Evolutionary conservation across 2,797 vertebrate species (phyloP).

Genomic region (Labroides dimidiatus): DNA sequence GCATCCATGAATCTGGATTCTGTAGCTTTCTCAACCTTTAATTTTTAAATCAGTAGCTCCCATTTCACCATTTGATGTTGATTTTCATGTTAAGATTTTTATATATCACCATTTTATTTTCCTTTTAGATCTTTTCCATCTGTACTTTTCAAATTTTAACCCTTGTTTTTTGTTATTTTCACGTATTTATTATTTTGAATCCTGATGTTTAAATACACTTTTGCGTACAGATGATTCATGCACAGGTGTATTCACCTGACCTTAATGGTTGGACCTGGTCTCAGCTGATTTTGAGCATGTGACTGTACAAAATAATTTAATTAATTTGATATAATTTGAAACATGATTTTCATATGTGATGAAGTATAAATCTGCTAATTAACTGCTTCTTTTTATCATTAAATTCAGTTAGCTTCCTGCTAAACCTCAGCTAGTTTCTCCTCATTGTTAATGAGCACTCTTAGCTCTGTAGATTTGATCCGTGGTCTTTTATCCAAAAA

Average conservation of each 20-base stretch:
- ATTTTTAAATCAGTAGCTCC: conserved; percentile 7
- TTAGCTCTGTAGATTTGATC: too few species aligned
- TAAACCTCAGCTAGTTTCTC: too few species aligned
- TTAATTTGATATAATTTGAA: not conserved
- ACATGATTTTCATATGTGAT: not conserved
- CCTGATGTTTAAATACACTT: too few species aligned
- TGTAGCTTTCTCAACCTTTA: conserved; percentile 22
- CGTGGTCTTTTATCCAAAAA: too few species aligned
- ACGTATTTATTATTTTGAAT: too few species aligned
- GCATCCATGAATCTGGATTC: conserved; percentile 24
- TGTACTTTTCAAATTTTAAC: too few species aligned
- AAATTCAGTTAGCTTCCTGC: not conserved
- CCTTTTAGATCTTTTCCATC: not conserved
- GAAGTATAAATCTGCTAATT: too few species aligned
- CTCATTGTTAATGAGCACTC: too few species aligned
- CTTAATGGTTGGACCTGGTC: not conserved
- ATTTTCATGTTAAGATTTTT: not conserved
- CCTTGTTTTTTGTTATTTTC: too few species aligned
- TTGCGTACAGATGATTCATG: too few species aligned
- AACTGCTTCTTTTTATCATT: not conserved
- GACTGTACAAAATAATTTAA: too few species aligned
- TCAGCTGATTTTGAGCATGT: not conserved
- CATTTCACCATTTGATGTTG: conserved; percentile 12
- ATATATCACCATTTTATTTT: not conserved
- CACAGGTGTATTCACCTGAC: conserved; percentile 7